phyloP scores from a whole-genome alignment of 2,113 vertebrate species.

The Arothron firmamentum region DNA sequence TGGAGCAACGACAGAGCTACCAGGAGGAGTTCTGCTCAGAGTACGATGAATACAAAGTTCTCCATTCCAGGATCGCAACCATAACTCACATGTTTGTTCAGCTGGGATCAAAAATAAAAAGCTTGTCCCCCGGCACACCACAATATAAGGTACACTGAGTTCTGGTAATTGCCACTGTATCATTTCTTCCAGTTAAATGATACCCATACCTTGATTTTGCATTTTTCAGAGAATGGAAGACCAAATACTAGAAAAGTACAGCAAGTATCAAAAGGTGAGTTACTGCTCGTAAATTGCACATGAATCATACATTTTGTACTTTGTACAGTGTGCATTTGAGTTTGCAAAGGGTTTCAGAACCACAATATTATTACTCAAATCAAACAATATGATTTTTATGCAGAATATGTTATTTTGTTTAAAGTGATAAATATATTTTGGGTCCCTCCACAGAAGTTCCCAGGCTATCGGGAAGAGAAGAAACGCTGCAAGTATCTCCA shows the following conservation, averaged over 20 bases:
- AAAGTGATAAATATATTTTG: background rate
- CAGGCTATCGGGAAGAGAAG: conserved; percentile 82
- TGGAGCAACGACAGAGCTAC: conserved; percentile 74
- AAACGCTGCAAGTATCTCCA: conserved; percentile 81
- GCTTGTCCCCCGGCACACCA: conserved; percentile 72
- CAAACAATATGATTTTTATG: background rate
- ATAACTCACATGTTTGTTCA: conserved; percentile 78
- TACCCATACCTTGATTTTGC: conserved; percentile 17
- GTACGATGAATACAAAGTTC: conserved; percentile 76
- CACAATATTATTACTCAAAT: too few relatives aligned
- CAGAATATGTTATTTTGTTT: background rate
- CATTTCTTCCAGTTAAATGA: background rate
- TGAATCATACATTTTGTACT: too few relatives aligned
- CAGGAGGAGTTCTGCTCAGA: conserved; percentile 80
- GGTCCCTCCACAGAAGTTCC: conserved; percentile 72
- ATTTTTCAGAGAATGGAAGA: conserved; percentile 76
- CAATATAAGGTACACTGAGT: conserved; percentile 73
- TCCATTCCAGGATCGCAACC: conserved; percentile 74
- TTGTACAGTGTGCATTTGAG: too few relatives aligned
- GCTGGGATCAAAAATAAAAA: conserved; percentile 81
- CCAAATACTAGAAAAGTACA: conserved; percentile 83
- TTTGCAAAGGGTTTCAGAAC: too few relatives aligned
- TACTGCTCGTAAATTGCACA: background rate
- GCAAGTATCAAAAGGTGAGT: conserved; percentile 80
- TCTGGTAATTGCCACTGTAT: background rate